Evolutionary conservation across 2,797 vertebrate genomes (phyloP).

Genomic region (Pachyuromys duprasi): DNA sequence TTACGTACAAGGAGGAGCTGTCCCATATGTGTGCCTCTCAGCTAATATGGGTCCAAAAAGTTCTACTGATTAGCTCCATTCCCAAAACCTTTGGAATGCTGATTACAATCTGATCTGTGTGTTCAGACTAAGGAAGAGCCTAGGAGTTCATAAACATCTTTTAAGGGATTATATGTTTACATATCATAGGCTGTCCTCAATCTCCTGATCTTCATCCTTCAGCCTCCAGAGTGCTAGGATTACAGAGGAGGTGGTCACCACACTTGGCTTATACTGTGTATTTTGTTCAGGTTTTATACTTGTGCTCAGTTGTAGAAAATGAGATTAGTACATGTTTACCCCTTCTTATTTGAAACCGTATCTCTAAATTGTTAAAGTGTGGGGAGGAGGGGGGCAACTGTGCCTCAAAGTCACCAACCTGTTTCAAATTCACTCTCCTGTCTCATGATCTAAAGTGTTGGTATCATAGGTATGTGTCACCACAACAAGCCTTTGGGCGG

Average conservation of each 20-base stretch:
- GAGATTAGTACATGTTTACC: not conserved
- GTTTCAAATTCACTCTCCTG: not conserved
- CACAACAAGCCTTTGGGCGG: not conserved
- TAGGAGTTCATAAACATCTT: not conserved
- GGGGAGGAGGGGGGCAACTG: not conserved
- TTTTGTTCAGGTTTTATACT: slow-evolving; percentile 2
- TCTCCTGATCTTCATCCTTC: not conserved
- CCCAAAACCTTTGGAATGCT: not conserved
- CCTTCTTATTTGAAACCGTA: slow-evolving; percentile 13
- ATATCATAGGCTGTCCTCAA: not conserved
- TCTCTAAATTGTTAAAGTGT: not conserved
- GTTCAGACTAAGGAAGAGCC: not conserved
- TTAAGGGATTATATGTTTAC: not conserved
- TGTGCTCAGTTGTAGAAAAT: slow-evolving; percentile 39
- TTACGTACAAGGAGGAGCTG: not conserved
- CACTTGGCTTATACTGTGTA: not conserved
- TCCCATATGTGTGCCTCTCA: not conserved
- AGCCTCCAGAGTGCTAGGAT: not conserved
- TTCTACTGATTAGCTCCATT: not conserved
- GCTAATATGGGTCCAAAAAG: not conserved
- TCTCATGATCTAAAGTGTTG: not conserved
- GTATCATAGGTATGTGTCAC: not conserved
- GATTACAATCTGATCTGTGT: not conserved
- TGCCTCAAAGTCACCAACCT: not conserved
- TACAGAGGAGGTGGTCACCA: not conserved